Conservation (phyloP, 2,113 vertebrate genomes). For the Pelmatolapia mariae region DNA sequence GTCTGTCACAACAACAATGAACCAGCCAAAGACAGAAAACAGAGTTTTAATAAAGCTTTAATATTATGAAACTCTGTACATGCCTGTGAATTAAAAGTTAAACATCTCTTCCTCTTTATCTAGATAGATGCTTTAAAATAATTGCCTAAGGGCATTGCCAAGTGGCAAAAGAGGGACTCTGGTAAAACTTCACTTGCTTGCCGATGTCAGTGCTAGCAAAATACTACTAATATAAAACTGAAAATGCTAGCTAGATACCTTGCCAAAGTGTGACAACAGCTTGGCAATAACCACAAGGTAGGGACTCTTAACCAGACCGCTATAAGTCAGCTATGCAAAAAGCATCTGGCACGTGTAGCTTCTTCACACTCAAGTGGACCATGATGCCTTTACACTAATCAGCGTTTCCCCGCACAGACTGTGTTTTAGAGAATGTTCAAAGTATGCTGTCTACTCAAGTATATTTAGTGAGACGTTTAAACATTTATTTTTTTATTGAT, state of each 20-base stretch:
- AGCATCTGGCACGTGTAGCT: neutral
- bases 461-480: neutral
- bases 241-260: neutral
- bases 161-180: neutral
- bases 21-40: neutral
- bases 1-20: neutral
- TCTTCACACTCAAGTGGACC: neutral
- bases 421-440: neutral
- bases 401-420: neutral
- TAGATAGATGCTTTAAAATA: neutral
- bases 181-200: neutral
- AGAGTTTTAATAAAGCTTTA: neutral
- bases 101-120: neutral
- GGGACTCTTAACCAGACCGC: neutral
- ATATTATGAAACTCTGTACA: neutral
- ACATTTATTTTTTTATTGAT: neutral
- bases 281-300: neutral
- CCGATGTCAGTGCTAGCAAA: neutral
- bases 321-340: neutral
- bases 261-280: neutral
- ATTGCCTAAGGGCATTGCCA: neutral
- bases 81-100: neutral
- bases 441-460: neutral
- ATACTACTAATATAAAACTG: neutral
- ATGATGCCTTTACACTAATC: neutral